Conservation (phyloP, 2,113 vertebrate genomes). For the Lasiurus borealis region DNA sequence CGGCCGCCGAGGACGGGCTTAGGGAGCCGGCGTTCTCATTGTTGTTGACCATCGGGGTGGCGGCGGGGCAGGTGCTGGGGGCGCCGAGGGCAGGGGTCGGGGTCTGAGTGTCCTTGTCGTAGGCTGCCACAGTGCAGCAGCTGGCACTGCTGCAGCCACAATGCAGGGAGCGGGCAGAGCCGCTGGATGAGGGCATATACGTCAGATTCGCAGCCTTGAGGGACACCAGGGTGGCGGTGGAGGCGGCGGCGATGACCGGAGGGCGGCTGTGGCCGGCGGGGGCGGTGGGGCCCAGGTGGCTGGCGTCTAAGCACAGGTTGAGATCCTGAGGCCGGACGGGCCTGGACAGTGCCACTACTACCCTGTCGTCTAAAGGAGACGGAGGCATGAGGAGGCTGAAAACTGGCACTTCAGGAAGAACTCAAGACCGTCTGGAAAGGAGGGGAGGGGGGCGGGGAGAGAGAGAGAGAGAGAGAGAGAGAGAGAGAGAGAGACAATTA, state of each 20-base stretch:
- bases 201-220: slow-evolving; percentile 96
- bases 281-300: slow-evolving; percentile 91
- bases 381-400: slow-evolving; percentile 99
- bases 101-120: slow-evolving; percentile 95
- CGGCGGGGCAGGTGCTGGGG: slow-evolving; percentile 88
- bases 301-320: slow-evolving; percentile 96
- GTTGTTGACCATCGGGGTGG: slow-evolving; percentile 93
- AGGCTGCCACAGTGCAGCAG: slow-evolving; percentile 98
- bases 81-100: slow-evolving; percentile 90
- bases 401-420: slow-evolving; percentile 93
- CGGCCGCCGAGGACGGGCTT: slow-evolving; percentile 88
- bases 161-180: slow-evolving; percentile 99
- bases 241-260: slow-evolving; percentile 90
- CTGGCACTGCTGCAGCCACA: slow-evolving; percentile 99
- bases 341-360: slow-evolving; percentile 98
- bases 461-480: slow-evolving; percentile 70
- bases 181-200: slow-evolving; percentile 99
- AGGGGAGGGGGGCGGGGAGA: slow-evolving; percentile 47
- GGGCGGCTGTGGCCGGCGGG: slow-evolving; percentile 85
- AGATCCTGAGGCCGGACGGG: slow-evolving; percentile 99
- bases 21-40: slow-evolving; percentile 90
- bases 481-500: slow-evolving; percentile 51
- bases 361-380: slow-evolving; percentile 99
- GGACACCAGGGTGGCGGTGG: slow-evolving; percentile 93
- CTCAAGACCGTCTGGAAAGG: slow-evolving; percentile 90